phyloP scores from a whole-genome alignment of 2,888 invertebrate genomes.

The Teinopalpus imperialis region DNA sequence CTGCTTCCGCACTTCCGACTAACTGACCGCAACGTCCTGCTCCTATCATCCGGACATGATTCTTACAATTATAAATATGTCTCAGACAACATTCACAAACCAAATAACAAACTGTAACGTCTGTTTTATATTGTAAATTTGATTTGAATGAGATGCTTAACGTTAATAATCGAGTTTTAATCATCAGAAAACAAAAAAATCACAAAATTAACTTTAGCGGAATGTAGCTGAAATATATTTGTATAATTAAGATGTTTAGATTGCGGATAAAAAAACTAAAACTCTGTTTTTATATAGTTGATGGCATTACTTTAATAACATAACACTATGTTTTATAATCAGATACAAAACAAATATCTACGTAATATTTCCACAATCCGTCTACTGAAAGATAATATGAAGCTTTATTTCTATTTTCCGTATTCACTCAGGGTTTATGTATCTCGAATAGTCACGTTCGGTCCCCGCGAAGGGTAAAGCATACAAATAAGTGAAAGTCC shows the following conservation, averaged over 20 bases:
- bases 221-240: too few relatives aligned
- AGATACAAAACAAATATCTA: constrained; percentile 39
- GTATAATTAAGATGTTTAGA: too few relatives aligned
- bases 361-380: constrained; percentile 61
- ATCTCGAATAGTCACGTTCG: constrained; percentile 81
- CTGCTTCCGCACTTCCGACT: constrained; percentile 61
- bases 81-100: not conserved
- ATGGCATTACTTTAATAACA: not conserved
- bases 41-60: constrained; percentile 37
- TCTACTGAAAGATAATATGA: constrained; percentile 78
- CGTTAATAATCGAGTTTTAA: too few relatives aligned
- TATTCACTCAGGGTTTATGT: constrained; percentile 81
- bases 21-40: constrained; percentile 55
- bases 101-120: too few relatives aligned
- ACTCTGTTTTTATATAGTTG: too few relatives aligned
- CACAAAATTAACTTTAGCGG: too few relatives aligned
- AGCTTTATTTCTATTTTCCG: constrained; percentile 82
- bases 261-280: too few relatives aligned
- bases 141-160: too few relatives aligned
- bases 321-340: constrained; percentile 1
- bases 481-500: constrained; percentile 82
- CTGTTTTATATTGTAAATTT: too few relatives aligned
- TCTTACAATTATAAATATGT: constrained; percentile 9
- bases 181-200: too few relatives aligned
- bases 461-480: constrained; percentile 75